phyloP scores from a whole-genome alignment of 2,888 invertebrate species.

The Idaea dimidiata region DNA sequence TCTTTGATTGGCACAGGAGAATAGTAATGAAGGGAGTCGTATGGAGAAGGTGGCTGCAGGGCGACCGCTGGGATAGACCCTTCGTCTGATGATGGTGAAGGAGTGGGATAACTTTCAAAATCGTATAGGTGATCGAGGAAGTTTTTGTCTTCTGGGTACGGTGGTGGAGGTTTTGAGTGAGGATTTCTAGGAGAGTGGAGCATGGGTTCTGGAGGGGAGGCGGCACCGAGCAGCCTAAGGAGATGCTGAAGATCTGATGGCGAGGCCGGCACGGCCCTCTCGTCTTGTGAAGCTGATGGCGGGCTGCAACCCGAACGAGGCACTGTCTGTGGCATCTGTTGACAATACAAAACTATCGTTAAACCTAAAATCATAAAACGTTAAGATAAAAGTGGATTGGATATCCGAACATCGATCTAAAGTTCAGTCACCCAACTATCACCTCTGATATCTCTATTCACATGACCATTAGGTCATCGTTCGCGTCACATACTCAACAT shows the following conservation, averaged over 20 bases:
- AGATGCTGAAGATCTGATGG: constrained; percentile 75
- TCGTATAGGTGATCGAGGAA: constrained; percentile 75
- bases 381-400: not conserved
- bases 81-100: constrained; percentile 78
- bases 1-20: constrained; percentile 74
- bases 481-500: constrained; percentile 29
- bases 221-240: constrained; percentile 71
- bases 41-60: constrained; percentile 79
- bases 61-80: constrained; percentile 80
- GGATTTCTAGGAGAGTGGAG: constrained; percentile 71
- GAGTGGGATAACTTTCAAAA: constrained; percentile 73
- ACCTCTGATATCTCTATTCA: not conserved
- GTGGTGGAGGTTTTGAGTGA: constrained; percentile 70
- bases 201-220: constrained; percentile 74
- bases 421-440: not conserved
- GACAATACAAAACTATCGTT: constrained; percentile 43
- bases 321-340: constrained; percentile 91
- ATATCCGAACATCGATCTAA: not conserved
- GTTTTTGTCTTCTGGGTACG: constrained; percentile 64
- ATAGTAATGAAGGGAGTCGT: constrained; percentile 67
- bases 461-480: constrained; percentile 33
- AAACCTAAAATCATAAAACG: constrained; percentile 2
- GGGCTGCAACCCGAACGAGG: constrained; percentile 89
- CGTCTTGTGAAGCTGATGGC: constrained; percentile 87
- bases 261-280: constrained; percentile 80